Evolutionary conservation across 2,888 invertebrate genomes (phyloP).

Genomic region (Acleris sparsana): DNA sequence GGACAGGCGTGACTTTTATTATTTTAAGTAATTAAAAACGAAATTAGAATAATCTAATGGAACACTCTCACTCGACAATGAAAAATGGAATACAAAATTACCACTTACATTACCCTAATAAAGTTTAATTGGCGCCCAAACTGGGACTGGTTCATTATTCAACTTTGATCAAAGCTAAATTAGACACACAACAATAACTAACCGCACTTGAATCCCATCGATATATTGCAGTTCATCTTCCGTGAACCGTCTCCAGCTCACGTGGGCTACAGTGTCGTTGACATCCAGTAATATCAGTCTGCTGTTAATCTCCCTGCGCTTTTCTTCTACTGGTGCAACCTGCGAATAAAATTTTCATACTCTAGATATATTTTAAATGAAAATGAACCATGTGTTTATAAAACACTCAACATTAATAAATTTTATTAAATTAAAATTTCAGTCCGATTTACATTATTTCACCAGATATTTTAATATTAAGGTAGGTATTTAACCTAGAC

Average conservation of each 20-base stretch:
- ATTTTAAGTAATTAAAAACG: background rate
- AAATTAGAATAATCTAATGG: background rate
- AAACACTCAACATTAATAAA: too few species aligned
- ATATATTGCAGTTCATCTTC: constrained; percentile 92
- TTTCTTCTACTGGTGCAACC: constrained; percentile 66
- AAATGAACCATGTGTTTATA: too few species aligned
- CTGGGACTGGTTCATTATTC: background rate
- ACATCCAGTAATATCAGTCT: constrained; percentile 88
- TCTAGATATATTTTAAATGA: too few species aligned
- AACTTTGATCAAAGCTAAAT: too few species aligned
- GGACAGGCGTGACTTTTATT: background rate
- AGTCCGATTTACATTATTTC: too few species aligned
- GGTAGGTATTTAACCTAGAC: too few species aligned
- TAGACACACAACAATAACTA: constrained; percentile 12
- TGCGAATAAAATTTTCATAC: constrained; percentile 33
- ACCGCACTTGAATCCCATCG: constrained; percentile 92
- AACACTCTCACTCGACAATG: too few species aligned
- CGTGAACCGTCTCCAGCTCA: constrained; percentile 92
- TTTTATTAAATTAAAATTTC: too few species aligned
- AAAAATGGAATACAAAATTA: background rate
- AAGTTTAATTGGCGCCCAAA: constrained; percentile 8
- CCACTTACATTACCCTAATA: background rate
- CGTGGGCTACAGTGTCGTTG: constrained; percentile 90
- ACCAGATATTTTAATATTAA: too few species aligned
- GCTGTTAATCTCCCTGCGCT: constrained; percentile 85